These are phyloP conservation scores for Epizoanthus rinbou DNA, from an alignment of 92 coral and sea anemone genomes.

Conservation along the genomic window DNA sequence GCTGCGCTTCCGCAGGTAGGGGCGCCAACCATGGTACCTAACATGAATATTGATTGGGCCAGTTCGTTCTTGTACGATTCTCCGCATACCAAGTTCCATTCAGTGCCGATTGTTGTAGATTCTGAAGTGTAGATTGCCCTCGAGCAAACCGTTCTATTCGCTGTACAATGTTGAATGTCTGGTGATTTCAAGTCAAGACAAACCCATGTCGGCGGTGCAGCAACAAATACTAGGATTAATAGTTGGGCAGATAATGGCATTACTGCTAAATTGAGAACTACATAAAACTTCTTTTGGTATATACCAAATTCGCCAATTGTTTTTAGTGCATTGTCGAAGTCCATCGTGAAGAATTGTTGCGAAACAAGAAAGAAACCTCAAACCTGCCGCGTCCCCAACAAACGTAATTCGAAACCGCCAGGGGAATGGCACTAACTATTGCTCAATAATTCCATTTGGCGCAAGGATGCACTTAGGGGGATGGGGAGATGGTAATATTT, in stretches of 20 bases:
- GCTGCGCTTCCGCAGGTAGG: constrained; percentile 73
- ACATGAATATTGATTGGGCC: constrained; percentile 82
- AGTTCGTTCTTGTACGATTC: constrained; percentile 83
- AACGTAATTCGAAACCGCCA: neutral
- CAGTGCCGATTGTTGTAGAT: constrained; percentile 82
- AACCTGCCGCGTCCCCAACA: neutral
- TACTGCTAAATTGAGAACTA: constrained; percentile 62
- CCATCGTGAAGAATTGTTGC: constrained; percentile 53
- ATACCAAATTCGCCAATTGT: constrained; percentile 86
- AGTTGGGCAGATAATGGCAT: constrained; percentile 68
- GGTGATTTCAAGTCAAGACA: constrained; percentile 54
- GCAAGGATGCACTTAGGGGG: no score
- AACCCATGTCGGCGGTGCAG: constrained; percentile 87
- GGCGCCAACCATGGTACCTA: constrained; percentile 82
- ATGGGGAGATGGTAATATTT: no score
- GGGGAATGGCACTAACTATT: constrained; percentile 22
- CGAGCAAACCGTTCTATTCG: constrained; percentile 63
- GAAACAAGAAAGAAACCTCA: neutral
- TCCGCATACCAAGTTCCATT: constrained; percentile 86
- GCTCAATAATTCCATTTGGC: no score
- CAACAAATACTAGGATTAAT: constrained; percentile 74
- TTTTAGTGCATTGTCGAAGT: constrained; percentile 68
- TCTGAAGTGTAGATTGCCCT: constrained; percentile 68
- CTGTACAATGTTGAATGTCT: constrained; percentile 29
- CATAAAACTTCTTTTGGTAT: constrained; percentile 68